Base-by-base conservation (phyloP, 2,113 vertebrate species). In the Grallaria varia region DNA sequence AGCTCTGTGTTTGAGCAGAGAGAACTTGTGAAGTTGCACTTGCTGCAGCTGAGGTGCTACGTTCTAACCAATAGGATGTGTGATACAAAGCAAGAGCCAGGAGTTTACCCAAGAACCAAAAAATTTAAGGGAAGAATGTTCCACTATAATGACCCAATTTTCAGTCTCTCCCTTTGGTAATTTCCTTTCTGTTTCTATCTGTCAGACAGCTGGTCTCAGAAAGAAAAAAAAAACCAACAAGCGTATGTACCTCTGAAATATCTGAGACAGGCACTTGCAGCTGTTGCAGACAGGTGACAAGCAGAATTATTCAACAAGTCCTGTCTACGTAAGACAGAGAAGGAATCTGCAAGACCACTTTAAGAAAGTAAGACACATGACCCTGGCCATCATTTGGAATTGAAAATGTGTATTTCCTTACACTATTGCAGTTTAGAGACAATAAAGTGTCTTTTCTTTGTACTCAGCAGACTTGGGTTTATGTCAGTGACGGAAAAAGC, bases 281-380 rank as follows among this genome's bases (percentile, higher is more conserved):
- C 95, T 97, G 97, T 94, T 93, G 71, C 35, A 88, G 90, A 95
- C 88, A 96, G 90, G 79, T 82, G 82, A 86, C 56, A 76, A 83
- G 56, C 50, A 69, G 47, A 87, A 87, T 42, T 10, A 76, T 64
- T 79, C 4, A 2, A 42, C 53, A 63, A 73, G n/a, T 62, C 62
- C 64, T 72, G 50, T 63, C 39, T 30, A 53, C 50, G 71, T 77
- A 52, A 72, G 74, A 42, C 40, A 77, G 22, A 91, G 56, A 47
- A 89, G 67, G 87, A 81, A 95, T 89, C 53, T 88, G 44, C 63
- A 74, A 60, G 79, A 49, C 18, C 42, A 37, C 14, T 84, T 83
- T 44, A 60, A 85, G 47, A 69, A 37, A 60, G 47, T 16, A 60
- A 64, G 49, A 73, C 40, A 75, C 2, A 1, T 12, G 28, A 39